These are phyloP conservation scores for Geotrupes spiniger DNA, from an alignment of 2,888 invertebrate species.

Conservation along the genomic window DNA sequence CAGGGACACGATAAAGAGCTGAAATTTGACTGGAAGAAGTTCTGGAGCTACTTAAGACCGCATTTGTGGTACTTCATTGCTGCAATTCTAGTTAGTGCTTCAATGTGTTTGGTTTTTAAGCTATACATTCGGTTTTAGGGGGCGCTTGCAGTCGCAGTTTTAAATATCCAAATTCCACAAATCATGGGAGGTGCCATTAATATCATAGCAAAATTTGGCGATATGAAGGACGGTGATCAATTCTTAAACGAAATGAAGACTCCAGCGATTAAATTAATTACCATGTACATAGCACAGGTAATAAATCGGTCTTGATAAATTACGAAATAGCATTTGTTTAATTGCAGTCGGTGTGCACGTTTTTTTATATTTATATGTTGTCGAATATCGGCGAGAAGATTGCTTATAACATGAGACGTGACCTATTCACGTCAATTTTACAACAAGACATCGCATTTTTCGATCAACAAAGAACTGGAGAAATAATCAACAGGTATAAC, in stretches of 20 bases:
- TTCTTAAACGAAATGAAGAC: slow-evolving; percentile 62
- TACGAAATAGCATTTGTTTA: slow-evolving; percentile 13
- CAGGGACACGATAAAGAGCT: slow-evolving; percentile 51
- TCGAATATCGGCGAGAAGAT: slow-evolving; percentile 87
- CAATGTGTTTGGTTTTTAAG: slow-evolving; percentile 8
- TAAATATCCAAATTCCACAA: slow-evolving; percentile 88
- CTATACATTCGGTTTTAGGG: slow-evolving; percentile 63
- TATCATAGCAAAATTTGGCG: slow-evolving; percentile 62
- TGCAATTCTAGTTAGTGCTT: slow-evolving; percentile 71
- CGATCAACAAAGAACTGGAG: slow-evolving; percentile 87
- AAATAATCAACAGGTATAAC: slow-evolving; percentile 77
- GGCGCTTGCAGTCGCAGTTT: slow-evolving; percentile 79
- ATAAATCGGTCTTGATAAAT: slow-evolving; percentile 18
- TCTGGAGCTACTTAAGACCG: slow-evolving; percentile 71
- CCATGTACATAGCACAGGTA: slow-evolving; percentile 74
- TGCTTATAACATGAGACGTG: slow-evolving; percentile 75
- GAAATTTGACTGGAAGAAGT: slow-evolving; percentile 75
- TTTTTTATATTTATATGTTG: slow-evolving; percentile 82
- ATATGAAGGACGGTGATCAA: slow-evolving; percentile 50
- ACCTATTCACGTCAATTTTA: slow-evolving; percentile 79
- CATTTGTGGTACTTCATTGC: slow-evolving; percentile 73
- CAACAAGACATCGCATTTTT: slow-evolving; percentile 89
- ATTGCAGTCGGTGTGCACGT: slow-evolving; percentile 79
- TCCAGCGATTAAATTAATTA: slow-evolving; percentile 66
- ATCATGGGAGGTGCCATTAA: slow-evolving; percentile 82